Evolutionary conservation across 2,888 invertebrate genomes (phyloP), one percentile per base, ranked within the genome.

Genomic region (Strigamia transsilvanica): DNA sequence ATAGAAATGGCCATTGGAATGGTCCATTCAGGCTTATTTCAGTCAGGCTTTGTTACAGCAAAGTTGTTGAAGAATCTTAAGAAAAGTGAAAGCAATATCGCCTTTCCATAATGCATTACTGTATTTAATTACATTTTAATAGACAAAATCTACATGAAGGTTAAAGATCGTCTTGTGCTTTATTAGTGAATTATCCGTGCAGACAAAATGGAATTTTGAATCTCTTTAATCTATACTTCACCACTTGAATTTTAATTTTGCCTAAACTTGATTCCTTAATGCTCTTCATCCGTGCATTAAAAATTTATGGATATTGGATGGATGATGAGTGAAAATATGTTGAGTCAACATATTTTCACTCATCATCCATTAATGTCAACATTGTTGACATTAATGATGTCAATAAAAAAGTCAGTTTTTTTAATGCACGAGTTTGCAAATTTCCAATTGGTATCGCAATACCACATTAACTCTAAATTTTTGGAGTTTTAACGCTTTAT

Each of bases 241-340:
- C 9, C 73, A 32, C 23, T 73, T 73, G 73, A 32, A 73, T 73
- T 73, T 73, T 73, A 73, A 73, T 73, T 73, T 73, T 6, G 32
- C 6, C 12, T 23, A 4, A 73, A 73, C 73, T 27, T 73, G 73
- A 73, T 12, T 32, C n/a, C 32, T 73, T 73, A 73, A 73, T 73
- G 73, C 73, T 73, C 15, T 32, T 32, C 73, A 32, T 15, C 3
- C 51, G 51, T 73, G 73, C 73, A 73, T 73, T 73, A 27, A 73
- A 66, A 73, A 73, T 73, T 56, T 56, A 56, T 56, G 9, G 56
- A 56, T 73, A 73, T 27, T 27, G 32, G 73, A 73, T 27, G 32
- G 73, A 27, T 27, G 73, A 73, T 73, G 23, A 15, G 32, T 12
- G 32, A 73, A 73, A 32, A 32, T 73, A 32, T 73, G 27, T 73